These are phyloP conservation scores for Brachionus sp. DNA, from an alignment of 1,140 invertebrate species.

Conservation along the genomic window DNA sequence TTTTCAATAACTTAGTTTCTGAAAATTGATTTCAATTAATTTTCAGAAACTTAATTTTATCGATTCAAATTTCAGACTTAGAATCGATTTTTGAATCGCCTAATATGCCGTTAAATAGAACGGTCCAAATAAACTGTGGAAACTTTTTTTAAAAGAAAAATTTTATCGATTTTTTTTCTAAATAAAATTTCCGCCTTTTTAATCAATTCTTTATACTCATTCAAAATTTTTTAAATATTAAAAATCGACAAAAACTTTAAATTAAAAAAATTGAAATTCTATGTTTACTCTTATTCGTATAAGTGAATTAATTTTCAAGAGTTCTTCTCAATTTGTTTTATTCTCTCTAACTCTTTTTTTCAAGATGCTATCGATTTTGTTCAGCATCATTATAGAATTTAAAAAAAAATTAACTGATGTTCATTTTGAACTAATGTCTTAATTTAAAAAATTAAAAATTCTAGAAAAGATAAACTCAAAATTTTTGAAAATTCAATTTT, in stretches of 20 bases:
- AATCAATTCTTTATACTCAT: not conserved
- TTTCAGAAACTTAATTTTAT: not conserved
- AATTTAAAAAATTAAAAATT: no score
- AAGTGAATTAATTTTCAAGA: not conserved
- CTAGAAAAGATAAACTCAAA: no score
- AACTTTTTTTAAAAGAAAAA: not conserved
- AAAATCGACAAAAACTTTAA: constrained; percentile 15
- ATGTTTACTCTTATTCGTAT: not conserved
- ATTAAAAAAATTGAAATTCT: not conserved
- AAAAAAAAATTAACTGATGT: not conserved
- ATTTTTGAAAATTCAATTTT: no score
- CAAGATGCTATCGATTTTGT: constrained; percentile 29
- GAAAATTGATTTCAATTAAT: constrained; percentile 32
- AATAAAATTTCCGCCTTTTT: constrained; percentile 10
- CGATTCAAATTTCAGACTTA: constrained; percentile 12
- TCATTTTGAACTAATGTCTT: no score
- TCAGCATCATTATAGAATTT: not conserved
- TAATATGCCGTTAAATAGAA: not conserved
- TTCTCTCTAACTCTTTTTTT: not conserved
- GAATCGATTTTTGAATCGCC: constrained; percentile 9
- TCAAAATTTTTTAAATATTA: not conserved
- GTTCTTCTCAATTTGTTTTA: constrained; percentile 18
- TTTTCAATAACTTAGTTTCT: constrained; percentile 37
- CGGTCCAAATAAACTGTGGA: not conserved
- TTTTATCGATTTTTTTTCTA: constrained; percentile 5